These are phyloP conservation scores for Apamea epomidion DNA, from an alignment of 2,888 invertebrate genomes.

Conservation along the genomic window DNA sequence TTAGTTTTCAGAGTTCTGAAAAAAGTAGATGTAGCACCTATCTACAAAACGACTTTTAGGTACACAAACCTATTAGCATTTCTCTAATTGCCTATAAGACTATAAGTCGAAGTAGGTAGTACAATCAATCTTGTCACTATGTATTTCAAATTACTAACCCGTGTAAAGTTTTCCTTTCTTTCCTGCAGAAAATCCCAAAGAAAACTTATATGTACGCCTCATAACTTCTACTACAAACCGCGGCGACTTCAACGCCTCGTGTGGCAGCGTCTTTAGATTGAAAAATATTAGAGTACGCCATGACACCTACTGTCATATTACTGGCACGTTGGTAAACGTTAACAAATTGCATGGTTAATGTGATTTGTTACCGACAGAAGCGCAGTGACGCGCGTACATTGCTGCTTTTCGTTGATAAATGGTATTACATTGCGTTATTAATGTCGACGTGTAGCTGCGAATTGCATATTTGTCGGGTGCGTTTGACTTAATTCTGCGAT, in stretches of 20 bases:
- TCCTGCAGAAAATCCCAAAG: neutral
- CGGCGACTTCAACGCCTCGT: constrained; percentile 23
- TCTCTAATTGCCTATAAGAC: neutral
- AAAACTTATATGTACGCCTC: neutral
- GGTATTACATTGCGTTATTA: constrained; percentile 61
- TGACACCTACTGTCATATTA: constrained; percentile 59
- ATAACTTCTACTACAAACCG: constrained; percentile 9
- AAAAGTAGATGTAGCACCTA: neutral
- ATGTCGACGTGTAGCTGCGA: constrained; percentile 53
- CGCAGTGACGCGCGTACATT: constrained; percentile 50
- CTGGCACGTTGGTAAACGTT: constrained; percentile 52
- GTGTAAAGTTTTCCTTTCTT: neutral
- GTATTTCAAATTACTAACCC: neutral
- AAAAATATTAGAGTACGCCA: constrained; percentile 58
- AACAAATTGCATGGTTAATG: constrained; percentile 65
- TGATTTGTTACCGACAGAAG: constrained; percentile 64
- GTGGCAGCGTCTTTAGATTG: constrained; percentile 46
- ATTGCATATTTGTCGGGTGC: constrained; percentile 28
- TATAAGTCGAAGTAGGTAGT: neutral
- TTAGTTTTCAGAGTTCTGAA: neutral
- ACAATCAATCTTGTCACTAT: neutral
- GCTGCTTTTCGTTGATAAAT: constrained; percentile 64
- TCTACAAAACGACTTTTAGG: neutral
- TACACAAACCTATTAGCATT: neutral
- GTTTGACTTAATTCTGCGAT: constrained; percentile 21